phyloP scores from a whole-genome alignment of 2,888 invertebrate genomes.

The Latrodectus elegans region DNA sequence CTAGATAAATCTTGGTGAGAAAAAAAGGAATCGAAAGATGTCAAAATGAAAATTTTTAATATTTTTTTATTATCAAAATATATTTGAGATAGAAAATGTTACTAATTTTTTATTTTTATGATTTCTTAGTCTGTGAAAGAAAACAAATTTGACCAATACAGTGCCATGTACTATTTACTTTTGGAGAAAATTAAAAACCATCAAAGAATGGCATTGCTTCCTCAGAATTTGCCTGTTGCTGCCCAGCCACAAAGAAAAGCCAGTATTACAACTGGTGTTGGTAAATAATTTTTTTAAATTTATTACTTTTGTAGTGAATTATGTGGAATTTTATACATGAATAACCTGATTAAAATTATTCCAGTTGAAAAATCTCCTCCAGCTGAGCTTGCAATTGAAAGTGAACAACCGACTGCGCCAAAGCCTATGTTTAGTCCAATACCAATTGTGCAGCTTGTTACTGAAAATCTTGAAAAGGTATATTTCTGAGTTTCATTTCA shows the following conservation, averaged over 20 bases:
- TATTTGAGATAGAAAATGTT: too few species aligned
- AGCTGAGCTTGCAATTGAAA: slow-evolving; percentile 59
- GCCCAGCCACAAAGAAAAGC: slow-evolving; percentile 76
- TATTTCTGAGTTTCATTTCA: not conserved
- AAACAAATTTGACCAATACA: slow-evolving; percentile 91
- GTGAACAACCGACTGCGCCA: slow-evolving; percentile 62
- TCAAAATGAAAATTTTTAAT: too few species aligned
- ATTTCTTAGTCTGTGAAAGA: slow-evolving; percentile 84
- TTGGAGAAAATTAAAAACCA: slow-evolving; percentile 80
- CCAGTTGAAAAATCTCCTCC: slow-evolving; percentile 67
- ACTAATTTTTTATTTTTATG: slow-evolving; percentile 18
- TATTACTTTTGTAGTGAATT: not conserved
- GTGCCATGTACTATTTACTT: slow-evolving; percentile 93
- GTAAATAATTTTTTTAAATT: slow-evolving; percentile 33
- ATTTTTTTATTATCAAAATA: too few species aligned
- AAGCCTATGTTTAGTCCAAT: slow-evolving; percentile 69
- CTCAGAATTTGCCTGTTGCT: slow-evolving; percentile 73
- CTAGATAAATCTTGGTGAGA: too few species aligned
- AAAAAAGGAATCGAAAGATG: too few species aligned
- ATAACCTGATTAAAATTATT: not conserved
- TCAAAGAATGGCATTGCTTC: slow-evolving; percentile 73
- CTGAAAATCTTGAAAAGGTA: slow-evolving; percentile 65
- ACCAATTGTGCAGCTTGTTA: slow-evolving; percentile 60
- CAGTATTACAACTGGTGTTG: slow-evolving; percentile 77
- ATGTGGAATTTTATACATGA: not conserved